phyloP scores from a whole-genome alignment of 2,888 invertebrate genomes.

The Stictocephala bisonia region DNA sequence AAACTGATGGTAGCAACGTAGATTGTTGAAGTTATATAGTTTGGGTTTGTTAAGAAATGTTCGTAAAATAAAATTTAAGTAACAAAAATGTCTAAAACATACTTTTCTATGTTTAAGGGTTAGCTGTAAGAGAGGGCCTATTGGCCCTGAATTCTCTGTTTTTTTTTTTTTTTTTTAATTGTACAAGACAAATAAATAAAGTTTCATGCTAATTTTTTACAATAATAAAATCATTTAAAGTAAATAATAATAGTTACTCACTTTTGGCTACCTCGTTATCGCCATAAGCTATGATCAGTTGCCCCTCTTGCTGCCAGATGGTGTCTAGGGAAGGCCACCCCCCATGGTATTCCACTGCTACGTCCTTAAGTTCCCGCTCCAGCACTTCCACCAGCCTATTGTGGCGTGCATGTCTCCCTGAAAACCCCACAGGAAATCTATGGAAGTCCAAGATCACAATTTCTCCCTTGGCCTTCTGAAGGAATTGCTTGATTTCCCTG shows the following conservation, averaged over 20 bases:
- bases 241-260: constrained; percentile 45
- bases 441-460: constrained; percentile 85
- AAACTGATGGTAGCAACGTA: no score
- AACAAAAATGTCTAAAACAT: no score
- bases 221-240: no score
- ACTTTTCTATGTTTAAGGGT: no score
- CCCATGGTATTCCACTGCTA: constrained; percentile 67
- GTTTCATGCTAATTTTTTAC: no score
- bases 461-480: constrained; percentile 75
- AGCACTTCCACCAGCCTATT: constrained; percentile 69
- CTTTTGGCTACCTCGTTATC: constrained; percentile 67
- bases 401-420: constrained; percentile 68
- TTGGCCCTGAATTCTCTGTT: no score
- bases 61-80: no score
- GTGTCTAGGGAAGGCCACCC: constrained; percentile 71
- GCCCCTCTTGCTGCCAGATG: constrained; percentile 69
- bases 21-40: no score
- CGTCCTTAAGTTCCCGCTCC: constrained; percentile 69
- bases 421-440: constrained; percentile 78
- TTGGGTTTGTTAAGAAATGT: no score
- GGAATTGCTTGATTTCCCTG: constrained; percentile 76
- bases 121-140: no score
- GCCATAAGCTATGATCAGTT: constrained; percentile 72
- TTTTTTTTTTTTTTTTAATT: no score
- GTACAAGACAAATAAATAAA: no score